Evolutionary conservation across 2,797 vertebrate genomes (phyloP), one percentile per base, ranked within the genome.

Genomic region (Dipus sagitta): DNA sequence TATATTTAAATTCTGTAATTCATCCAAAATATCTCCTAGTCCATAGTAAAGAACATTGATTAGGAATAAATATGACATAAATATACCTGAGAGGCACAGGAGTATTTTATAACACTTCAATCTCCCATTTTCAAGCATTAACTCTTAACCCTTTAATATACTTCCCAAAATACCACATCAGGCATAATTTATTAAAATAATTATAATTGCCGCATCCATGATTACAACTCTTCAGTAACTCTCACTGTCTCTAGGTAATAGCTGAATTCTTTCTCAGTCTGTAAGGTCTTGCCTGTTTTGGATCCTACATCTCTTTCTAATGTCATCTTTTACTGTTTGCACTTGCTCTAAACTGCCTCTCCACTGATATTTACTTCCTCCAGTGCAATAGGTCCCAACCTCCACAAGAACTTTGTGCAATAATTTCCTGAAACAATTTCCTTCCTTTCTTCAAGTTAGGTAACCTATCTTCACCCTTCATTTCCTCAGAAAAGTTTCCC

Each of bases 341-440:
- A 1, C 18, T 75, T 71, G 42, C 2, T 70, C 32, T 78, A 26
- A 71, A 24, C 4, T 17, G 2, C 17, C 21, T 2, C 15, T 76
- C 9, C 60, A 17, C 3, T 32, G 38, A 70, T 68, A 70, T 28
- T 81, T 77, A 74, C 67, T 88, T 64, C 5, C 7, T 89, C 8
- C 2, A 6, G 32, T 3, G 26, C 38, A 38, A 6, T 5, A n/a
- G 32, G 26, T 58, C 71, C 23, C 32, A 60, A 54, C 65, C 13
- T 78, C 18, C 23, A 23, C 0, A 47, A 6, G 8, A 2, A 82
- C 52, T 65, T 88, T 23, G 17, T 38, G 21, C 12, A 88, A 18
- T 75, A 42, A 90, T 94, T 91, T 92, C n/a, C 58, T 70, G 64
- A 94, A 92, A 77, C 24, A 60, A 72, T 84, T 87, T 42, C 15